A percentile compares a stretch with the other conserved stretches of the same genome.
These are phyloP conservation scores for Colostygia pectinataria DNA, from an alignment of 2,888 invertebrate species.

Conservation along the genomic window DNA sequence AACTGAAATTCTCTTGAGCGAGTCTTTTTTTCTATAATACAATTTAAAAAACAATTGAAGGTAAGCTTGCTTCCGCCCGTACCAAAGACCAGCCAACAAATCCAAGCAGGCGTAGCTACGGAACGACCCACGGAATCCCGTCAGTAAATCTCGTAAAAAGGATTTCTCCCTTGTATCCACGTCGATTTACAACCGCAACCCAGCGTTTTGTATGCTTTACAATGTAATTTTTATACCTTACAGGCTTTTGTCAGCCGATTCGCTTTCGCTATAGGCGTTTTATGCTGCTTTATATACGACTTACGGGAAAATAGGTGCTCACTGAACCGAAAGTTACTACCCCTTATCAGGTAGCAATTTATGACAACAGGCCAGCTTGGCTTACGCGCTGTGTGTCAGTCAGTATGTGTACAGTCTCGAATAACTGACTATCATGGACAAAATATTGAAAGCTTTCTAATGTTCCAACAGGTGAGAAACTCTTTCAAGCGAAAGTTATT, in stretches of 20 bases:
- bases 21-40: no score
- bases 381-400: no score
- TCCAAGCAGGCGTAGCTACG: slow-evolving; percentile 57
- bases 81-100: slow-evolving; percentile 27
- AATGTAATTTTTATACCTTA: slow-evolving; percentile 40
- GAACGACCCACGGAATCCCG: slow-evolving; percentile 61
- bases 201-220: slow-evolving; percentile 49
- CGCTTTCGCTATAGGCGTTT: slow-evolving; percentile 5
- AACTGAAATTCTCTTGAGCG: no score
- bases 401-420: no score
- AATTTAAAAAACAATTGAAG: no score
- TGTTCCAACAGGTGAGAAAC: no score
- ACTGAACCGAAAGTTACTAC: background rate
- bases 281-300: background rate
- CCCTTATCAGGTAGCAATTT: background rate
- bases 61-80: background rate
- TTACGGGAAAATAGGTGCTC: background rate
- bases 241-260: slow-evolving; percentile 26
- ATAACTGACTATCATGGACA: no score
- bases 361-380: no score
- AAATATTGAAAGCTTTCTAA: no score
- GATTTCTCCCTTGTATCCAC: slow-evolving; percentile 72
- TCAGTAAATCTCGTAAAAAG: slow-evolving; percentile 78
- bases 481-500: no score
- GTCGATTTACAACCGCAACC: slow-evolving; percentile 72